Evolutionary conservation across 2,888 invertebrate species (phyloP).

Genomic region (Kryphioiulus occultus): DNA sequence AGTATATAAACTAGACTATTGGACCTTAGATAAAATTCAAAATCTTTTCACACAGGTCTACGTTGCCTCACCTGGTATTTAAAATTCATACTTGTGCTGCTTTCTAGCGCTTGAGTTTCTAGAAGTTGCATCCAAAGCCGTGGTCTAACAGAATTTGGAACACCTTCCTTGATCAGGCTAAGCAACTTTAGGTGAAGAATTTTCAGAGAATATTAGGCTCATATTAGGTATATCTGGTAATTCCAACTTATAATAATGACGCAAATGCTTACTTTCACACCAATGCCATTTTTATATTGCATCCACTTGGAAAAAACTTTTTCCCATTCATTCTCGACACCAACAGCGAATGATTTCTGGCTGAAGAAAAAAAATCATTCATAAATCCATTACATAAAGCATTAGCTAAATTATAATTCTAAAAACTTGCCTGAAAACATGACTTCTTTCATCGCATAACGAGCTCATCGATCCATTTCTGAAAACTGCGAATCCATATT

Average conservation of each 20-base stretch:
- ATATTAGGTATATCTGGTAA: neutral
- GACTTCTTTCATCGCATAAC: neutral
- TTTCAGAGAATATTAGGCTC: neutral
- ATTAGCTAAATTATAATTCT: too few species aligned
- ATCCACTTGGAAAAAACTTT: conserved; percentile 50
- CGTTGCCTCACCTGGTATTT: conserved; percentile 48
- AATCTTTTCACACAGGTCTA: too few species aligned
- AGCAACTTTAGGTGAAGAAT: neutral
- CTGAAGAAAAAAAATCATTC: conserved; percentile 14
- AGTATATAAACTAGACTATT: too few species aligned
- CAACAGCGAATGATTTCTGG: neutral
- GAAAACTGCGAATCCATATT: conserved; percentile 53
- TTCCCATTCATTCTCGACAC: conserved; percentile 43
- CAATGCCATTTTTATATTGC: conserved; percentile 46
- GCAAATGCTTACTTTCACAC: conserved; percentile 43
- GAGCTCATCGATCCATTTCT: conserved; percentile 22
- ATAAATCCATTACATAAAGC: too few species aligned
- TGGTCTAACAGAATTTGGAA: conserved; percentile 47
- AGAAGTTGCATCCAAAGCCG: conserved; percentile 50
- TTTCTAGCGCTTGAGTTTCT: conserved; percentile 45
- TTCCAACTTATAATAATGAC: neutral
- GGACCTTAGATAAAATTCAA: too few species aligned
- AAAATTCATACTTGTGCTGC: conserved; percentile 41
- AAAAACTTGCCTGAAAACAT: conserved; percentile 10
- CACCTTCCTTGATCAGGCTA: conserved; percentile 49